Conservation (phyloP, 2,888 invertebrate genomes). For the Phaonia tiefii region DNA sequence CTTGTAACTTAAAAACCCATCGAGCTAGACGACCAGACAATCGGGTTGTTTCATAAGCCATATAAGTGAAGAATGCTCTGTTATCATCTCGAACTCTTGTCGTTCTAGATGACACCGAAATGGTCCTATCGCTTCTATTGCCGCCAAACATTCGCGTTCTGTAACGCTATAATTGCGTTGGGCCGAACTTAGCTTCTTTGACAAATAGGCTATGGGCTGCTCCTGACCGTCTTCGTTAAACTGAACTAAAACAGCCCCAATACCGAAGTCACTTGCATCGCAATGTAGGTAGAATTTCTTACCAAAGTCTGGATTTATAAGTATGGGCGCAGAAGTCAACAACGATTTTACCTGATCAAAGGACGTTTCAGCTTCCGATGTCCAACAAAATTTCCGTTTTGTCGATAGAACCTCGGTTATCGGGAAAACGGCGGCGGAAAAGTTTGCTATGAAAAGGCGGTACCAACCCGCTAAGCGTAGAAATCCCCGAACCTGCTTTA, state of each 20-base stretch:
- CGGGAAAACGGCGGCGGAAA: too few relatives aligned
- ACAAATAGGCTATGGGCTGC: neutral
- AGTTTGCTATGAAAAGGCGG: too few relatives aligned
- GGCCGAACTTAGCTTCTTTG: neutral
- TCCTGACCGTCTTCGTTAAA: neutral
- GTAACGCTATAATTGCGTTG: neutral
- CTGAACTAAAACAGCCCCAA: slow-evolving; percentile 22
- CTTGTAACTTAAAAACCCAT: slow-evolving; percentile 13
- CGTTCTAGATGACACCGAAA: slow-evolving; percentile 48
- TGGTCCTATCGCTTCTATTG: slow-evolving; percentile 35
- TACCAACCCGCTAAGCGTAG: too few relatives aligned
- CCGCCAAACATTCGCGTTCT: neutral
- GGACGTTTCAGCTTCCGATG: too few relatives aligned
- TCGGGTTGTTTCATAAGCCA: slow-evolving; percentile 1
- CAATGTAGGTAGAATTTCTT: too few relatives aligned
- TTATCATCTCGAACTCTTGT: slow-evolving; percentile 9
- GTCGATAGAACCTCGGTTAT: too few relatives aligned
- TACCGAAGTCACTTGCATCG: slow-evolving; percentile 30
- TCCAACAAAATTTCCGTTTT: too few relatives aligned
- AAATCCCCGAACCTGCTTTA: too few relatives aligned
- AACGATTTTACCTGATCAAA: too few relatives aligned
- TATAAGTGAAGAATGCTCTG: slow-evolving; percentile 8
- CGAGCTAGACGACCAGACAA: neutral
- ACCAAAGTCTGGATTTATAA: too few relatives aligned
- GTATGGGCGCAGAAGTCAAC: too few relatives aligned